A percentile compares a stretch with the other conserved stretches of the same genome.
Evolutionary conservation across 2,113 vertebrate genomes (phyloP).

Genomic region (cat (Felis catus)): DNA sequence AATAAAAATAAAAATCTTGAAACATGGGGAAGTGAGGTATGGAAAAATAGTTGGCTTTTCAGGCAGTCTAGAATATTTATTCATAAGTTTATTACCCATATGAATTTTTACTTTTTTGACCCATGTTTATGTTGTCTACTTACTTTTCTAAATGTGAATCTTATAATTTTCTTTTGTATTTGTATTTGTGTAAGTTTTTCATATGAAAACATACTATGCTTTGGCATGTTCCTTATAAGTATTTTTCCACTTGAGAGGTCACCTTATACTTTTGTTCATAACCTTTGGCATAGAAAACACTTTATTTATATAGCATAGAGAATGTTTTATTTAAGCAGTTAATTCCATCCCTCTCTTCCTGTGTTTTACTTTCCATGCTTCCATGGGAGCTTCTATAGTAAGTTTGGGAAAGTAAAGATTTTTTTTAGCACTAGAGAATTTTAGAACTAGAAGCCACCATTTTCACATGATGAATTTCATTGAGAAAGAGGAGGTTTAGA

Average conservation of each 20-base stretch:
- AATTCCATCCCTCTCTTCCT: not conserved
- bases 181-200: not conserved
- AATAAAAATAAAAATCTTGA: not conserved
- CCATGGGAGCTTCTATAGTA: not conserved
- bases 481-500: not conserved
- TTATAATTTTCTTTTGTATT: conserved; percentile 42
- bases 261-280: not conserved
- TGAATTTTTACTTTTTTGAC: not conserved
- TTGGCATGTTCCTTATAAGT: not conserved
- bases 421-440: not conserved
- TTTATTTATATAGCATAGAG: not conserved
- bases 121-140: not conserved
- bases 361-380: not conserved
- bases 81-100: not conserved
- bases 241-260: not conserved
- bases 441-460: not conserved
- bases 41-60: not conserved
- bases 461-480: not conserved
- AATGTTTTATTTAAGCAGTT: not conserved
- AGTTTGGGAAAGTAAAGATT: not conserved
- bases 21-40: not conserved
- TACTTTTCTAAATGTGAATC: not conserved
- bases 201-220: not conserved
- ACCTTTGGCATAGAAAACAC: not conserved
- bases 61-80: not conserved